Conservation (phyloP, 1,140 invertebrate species). For the Zeugodacus cucurbitae region DNA sequence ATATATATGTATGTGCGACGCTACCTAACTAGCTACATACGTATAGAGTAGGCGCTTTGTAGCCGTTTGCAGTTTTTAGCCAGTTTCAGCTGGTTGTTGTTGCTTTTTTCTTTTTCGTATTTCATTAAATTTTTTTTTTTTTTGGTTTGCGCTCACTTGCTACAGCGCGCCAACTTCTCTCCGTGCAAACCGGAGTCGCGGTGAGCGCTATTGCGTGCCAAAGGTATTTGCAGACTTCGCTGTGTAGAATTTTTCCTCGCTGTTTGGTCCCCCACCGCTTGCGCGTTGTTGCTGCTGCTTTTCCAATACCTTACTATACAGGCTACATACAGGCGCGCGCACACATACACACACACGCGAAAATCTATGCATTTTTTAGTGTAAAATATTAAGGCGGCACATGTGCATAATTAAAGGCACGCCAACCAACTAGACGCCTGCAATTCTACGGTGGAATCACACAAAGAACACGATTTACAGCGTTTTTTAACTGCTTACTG, state of each 20-base stretch:
- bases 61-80: slow-evolving; percentile 10
- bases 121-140: not conserved
- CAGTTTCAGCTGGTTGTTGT: not conserved
- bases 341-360: not conserved
- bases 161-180: not conserved
- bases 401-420: slow-evolving; percentile 11
- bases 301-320: not conserved
- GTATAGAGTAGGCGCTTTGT: not conserved
- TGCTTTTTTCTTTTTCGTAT: not conserved
- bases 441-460: not conserved
- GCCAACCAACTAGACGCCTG: not conserved
- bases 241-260: not conserved
- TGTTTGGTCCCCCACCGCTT: not conserved
- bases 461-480: not conserved
- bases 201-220: slow-evolving; percentile 5
- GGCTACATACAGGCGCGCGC: not conserved
- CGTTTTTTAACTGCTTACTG: not conserved
- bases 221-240: slow-evolving; percentile 21
- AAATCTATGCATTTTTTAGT: not conserved
- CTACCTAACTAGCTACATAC: not conserved
- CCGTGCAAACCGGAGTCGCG: slow-evolving; percentile 17
- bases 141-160: not conserved
- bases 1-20: not conserved
- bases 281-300: not conserved
- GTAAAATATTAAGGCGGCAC: not conserved